Base-by-base conservation (phyloP, 1,140 invertebrate genomes). In the Drusus annulatus region DNA sequence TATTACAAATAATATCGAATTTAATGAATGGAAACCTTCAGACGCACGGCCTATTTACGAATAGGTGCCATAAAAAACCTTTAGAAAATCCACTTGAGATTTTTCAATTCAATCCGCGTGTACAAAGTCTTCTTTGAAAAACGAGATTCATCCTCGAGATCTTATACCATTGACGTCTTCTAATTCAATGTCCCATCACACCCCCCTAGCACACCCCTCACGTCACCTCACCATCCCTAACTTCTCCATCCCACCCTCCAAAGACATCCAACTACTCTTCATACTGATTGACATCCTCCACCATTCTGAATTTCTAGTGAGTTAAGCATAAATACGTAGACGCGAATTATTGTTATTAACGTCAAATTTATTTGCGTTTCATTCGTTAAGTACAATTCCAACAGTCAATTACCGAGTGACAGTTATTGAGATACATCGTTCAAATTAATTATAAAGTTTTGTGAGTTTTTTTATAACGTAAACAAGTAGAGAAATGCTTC, bases 121-220 rank as follows among this genome's bases (percentile, higher is more conserved):
- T 36, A 7, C 31, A 36, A 36, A 36, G 31, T 17, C 17, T 17
- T 16, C 54, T 58, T 63, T 63, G 60, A 63, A 63, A 63, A 63
- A 63, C 60, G 19, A 25, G 60, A 63, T 63, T n/a, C 16, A 28
- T 63, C 25, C 17, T 58, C 7, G 15, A 21, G 21, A 25, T 25
- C 60, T 63, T 36, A 36, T 63, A 19, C 54, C 54, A 58, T 58
- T 65, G 62, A 65, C 65, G 31, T 74, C 71, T 74, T 74, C 71
- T 56, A 74, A 74, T 74, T 74, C 71, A 74, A 74, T 74, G 71
- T 74, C 71, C 15, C 17, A 23, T 69, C 65, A 50, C 65, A 50
- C 17, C 45, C 31, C 16, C 1, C 31, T 36, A 19, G n/a, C n/a
- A 7, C 28, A 45, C 36, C 28, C 31, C 65, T 19, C 16, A n/a